Evolutionary conservation across 2,888 invertebrate genomes (phyloP).

Genomic region (Pyrrhosoma nymphula): DNA sequence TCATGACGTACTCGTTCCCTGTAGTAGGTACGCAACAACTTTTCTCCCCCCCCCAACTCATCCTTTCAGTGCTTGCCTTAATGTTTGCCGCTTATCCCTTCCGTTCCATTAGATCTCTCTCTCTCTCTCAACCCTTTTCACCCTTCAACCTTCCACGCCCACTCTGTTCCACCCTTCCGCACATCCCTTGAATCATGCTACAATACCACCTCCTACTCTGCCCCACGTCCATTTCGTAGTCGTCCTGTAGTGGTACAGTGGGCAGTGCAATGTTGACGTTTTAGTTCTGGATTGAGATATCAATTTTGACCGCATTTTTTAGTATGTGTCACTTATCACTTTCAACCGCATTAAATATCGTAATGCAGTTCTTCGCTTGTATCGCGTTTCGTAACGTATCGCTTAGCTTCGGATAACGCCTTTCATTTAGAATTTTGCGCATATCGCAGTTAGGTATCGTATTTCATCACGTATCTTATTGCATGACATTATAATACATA

Average conservation of each 20-base stretch:
- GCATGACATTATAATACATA: too few relatives aligned
- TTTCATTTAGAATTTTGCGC: too few relatives aligned
- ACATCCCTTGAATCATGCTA: background rate
- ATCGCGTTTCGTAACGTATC: too few relatives aligned
- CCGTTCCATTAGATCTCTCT: constrained; percentile 22
- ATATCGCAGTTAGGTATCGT: too few relatives aligned
- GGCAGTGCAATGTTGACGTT: background rate
- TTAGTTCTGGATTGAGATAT: too few relatives aligned
- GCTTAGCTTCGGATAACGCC: too few relatives aligned
- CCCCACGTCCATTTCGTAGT: background rate
- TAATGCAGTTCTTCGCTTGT: too few relatives aligned
- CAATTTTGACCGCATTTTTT: too few relatives aligned
- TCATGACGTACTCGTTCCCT: background rate
- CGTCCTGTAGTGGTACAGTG: background rate
- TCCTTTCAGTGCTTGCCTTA: background rate
- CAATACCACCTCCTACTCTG: background rate
- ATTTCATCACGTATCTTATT: too few relatives aligned
- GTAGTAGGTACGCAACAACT: background rate
- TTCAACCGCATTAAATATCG: too few relatives aligned
- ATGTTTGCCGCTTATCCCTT: constrained; percentile 36
- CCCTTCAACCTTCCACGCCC: background rate
- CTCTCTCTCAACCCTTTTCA: background rate
- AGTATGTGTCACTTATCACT: too few relatives aligned
- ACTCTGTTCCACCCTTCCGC: background rate
- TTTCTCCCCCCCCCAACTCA: background rate